Conservation (phyloP, 2,797 vertebrate species). For the Mastacembelus armatus region DNA sequence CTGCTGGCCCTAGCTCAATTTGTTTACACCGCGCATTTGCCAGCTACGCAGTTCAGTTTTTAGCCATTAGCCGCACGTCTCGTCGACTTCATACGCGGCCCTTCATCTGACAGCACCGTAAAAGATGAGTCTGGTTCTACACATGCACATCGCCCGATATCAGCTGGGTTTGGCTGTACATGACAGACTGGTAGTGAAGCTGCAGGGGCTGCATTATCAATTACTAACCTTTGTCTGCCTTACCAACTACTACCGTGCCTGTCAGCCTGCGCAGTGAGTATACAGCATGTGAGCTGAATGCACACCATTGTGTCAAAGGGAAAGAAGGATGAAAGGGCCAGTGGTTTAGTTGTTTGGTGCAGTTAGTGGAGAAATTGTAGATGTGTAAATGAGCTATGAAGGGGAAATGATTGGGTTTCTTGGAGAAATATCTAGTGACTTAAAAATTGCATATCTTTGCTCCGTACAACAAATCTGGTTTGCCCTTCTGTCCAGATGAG, state of each 20-base stretch:
- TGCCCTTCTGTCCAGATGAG: conserved; percentile 88
- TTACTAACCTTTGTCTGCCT: conserved; percentile 79
- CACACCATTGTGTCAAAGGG: conserved; percentile 35
- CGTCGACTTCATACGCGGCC: conserved; percentile 52
- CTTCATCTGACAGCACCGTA: conserved; percentile 58
- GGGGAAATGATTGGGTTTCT: neutral
- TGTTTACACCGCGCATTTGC: conserved; percentile 84
- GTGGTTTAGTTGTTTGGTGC: neutral
- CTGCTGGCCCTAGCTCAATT: conserved; percentile 67
- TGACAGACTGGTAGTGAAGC: conserved; percentile 35
- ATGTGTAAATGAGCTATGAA: neutral
- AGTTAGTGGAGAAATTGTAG: neutral
- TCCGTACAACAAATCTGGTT: conserved; percentile 3
- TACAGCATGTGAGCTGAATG: conserved; percentile 49
- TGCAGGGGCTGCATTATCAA: conserved; percentile 72
- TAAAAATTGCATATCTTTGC: neutral
- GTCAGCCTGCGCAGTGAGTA: conserved; percentile 61
- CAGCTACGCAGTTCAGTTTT: conserved; percentile 81
- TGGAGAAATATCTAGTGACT: neutral
- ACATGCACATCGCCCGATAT: conserved; percentile 13
- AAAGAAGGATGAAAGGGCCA: conserved; percentile 10
- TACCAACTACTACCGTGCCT: conserved; percentile 52
- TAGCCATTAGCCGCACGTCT: conserved; percentile 73
- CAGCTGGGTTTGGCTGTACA: conserved; percentile 30
- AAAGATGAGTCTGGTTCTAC: conserved; percentile 29